Evolutionary conservation across 2,888 invertebrate genomes (phyloP).

Genomic region (Sepioteuthis lessoniana): DNA sequence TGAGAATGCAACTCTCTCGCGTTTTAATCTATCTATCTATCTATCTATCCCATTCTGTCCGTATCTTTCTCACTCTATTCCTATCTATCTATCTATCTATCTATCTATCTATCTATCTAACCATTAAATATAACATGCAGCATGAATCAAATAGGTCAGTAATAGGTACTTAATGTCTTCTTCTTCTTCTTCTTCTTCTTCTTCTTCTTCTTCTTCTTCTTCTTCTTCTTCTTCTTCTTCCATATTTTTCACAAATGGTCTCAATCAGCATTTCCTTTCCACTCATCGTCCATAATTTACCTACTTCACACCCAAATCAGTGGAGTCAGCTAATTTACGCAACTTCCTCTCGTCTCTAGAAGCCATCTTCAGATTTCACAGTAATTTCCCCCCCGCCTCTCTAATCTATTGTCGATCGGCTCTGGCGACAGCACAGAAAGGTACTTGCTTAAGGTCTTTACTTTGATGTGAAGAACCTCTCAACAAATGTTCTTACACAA

Average conservation of each 20-base stretch:
- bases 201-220: too few species aligned
- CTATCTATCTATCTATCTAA: too few species aligned
- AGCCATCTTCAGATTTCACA: background rate
- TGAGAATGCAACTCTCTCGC: too few species aligned
- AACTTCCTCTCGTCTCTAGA: background rate
- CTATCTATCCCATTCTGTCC: background rate
- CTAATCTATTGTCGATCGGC: background rate
- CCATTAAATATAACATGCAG: too few species aligned
- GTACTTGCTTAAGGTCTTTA: background rate
- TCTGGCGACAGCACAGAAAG: background rate
- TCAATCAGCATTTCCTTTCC: background rate
- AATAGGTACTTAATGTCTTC: background rate
- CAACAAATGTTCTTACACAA: background rate
- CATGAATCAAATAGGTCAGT: background rate
- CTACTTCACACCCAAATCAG: background rate
- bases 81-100: background rate
- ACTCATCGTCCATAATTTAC: background rate
- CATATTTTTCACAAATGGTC: background rate
- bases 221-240: background rate
- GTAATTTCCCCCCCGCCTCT: background rate
- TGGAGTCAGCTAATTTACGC: background rate
- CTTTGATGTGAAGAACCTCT: conserved; percentile 33
- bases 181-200: background rate
- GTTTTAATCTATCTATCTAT: too few species aligned
- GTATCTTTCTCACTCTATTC: too few species aligned